phyloP scores from a whole-genome alignment of 2,113 vertebrate species.

The Pachypanchax playfairii region DNA sequence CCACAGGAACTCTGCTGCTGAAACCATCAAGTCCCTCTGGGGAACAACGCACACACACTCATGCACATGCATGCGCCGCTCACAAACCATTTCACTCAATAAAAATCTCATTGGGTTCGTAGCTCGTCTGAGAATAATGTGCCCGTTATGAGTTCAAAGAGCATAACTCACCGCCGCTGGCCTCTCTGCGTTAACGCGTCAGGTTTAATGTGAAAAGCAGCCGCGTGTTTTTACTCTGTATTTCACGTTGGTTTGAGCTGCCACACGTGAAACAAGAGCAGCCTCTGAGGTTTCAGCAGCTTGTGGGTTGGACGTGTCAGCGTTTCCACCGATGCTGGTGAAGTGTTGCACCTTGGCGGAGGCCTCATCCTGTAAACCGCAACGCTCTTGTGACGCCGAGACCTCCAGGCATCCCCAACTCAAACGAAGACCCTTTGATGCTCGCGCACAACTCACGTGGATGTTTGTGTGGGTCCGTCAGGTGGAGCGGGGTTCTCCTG shows the following conservation, averaged over 20 bases:
- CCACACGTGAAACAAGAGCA: slow-evolving; percentile 35
- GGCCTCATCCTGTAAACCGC: slow-evolving; percentile 49
- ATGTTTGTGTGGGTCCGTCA: neutral
- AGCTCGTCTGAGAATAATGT: slow-evolving; percentile 58
- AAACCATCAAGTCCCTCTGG: slow-evolving; percentile 72
- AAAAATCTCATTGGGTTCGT: slow-evolving; percentile 57
- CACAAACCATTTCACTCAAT: slow-evolving; percentile 53
- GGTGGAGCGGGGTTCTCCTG: neutral
- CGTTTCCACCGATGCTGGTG: slow-evolving; percentile 55
- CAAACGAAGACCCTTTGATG: slow-evolving; percentile 11
- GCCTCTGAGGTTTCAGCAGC: slow-evolving; percentile 43
- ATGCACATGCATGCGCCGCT: slow-evolving; percentile 37
- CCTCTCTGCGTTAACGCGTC: slow-evolving; percentile 39
- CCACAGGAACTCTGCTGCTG: slow-evolving; percentile 69
- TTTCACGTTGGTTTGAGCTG: slow-evolving; percentile 60
- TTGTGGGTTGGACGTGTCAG: slow-evolving; percentile 58
- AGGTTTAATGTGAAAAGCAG: slow-evolving; percentile 71
- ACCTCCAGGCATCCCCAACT: slow-evolving; percentile 16
- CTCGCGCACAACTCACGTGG: neutral
- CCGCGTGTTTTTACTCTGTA: slow-evolving; percentile 63
- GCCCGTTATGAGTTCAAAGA: slow-evolving; percentile 71
- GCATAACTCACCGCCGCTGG: slow-evolving; percentile 41
- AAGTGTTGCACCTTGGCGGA: slow-evolving; percentile 23
- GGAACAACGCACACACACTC: slow-evolving; percentile 42
- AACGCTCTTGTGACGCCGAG: slow-evolving; percentile 34